Percentiles rank a stretch among this genome's conserved stretches.
phyloP scores from a whole-genome alignment of 2,888 invertebrate species.

The Rhogogaster chlorosoma region DNA sequence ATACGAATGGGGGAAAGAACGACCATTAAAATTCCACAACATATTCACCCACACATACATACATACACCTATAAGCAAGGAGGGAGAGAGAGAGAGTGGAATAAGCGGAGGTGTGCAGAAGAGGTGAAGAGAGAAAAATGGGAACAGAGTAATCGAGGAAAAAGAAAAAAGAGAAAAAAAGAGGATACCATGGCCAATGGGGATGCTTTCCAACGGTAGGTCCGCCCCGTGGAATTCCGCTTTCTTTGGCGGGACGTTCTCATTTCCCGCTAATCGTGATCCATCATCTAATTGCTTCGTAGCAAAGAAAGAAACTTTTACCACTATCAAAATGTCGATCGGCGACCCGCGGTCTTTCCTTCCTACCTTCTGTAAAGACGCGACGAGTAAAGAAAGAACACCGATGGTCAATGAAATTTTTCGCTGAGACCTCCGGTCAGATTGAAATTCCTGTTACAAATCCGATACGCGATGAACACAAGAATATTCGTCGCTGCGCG shows the following conservation, averaged over 20 bases:
- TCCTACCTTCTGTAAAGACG: neutral
- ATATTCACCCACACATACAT: slow-evolving; percentile 11
- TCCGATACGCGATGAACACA: neutral
- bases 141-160: slow-evolving; percentile 15
- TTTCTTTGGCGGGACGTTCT: slow-evolving; percentile 46
- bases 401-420: slow-evolving; percentile 35
- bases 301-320: slow-evolving; percentile 47
- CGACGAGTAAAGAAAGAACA: slow-evolving; percentile 10
- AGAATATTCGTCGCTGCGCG: neutral
- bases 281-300: slow-evolving; percentile 48
- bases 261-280: slow-evolving; percentile 47
- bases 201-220: slow-evolving; percentile 20
- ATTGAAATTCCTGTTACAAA: neutral
- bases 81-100: neutral
- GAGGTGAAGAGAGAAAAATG: slow-evolving; percentile 45
- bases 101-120: neutral
- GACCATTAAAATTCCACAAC: slow-evolving; percentile 46
- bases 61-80: neutral
- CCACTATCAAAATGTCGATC: slow-evolving; percentile 47
- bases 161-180: neutral
- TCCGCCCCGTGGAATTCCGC: slow-evolving; percentile 34
- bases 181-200: slow-evolving; percentile 9
- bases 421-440: neutral
- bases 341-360: slow-evolving; percentile 11
- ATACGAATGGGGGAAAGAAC: slow-evolving; percentile 11